Conservation (phyloP, 2,797 vertebrate species). For the Knipowitschia caucasica region DNA sequence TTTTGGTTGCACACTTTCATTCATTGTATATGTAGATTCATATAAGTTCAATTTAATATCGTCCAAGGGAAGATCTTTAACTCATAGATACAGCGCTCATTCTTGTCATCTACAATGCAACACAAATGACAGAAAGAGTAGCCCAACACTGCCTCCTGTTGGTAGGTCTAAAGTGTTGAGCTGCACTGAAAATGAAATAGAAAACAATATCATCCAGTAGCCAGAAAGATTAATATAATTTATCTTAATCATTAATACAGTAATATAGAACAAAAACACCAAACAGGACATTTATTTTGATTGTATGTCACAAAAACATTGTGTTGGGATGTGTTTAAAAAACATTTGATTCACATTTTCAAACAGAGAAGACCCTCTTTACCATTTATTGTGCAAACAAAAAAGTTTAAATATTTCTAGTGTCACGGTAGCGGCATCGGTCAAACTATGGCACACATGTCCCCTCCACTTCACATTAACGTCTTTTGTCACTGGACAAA, state of each 20-base stretch:
- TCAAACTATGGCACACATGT: background rate
- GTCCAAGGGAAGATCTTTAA: too few species aligned
- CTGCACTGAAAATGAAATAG: background rate
- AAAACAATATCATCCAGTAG: background rate
- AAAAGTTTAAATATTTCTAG: constrained; percentile 1
- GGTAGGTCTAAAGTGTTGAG: background rate
- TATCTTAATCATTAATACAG: constrained; percentile 1
- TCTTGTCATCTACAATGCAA: background rate
- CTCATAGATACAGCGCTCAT: too few species aligned
- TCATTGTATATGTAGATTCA: constrained; percentile 5
- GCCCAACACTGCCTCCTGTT: constrained; percentile 60
- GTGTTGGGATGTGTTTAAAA: background rate
- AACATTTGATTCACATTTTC: constrained; percentile 5
- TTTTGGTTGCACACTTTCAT: constrained; percentile 3
- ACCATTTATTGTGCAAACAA: constrained; percentile 31
- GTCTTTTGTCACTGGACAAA: background rate
- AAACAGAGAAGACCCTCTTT: constrained; percentile 35
- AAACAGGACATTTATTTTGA: background rate
- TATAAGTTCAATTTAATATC: constrained; percentile 2
- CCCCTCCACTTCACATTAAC: background rate
- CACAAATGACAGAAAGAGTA: constrained; percentile 21
- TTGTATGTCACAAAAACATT: background rate
- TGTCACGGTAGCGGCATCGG: constrained; percentile 14
- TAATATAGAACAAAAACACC: too few species aligned
- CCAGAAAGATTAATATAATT: background rate